These are phyloP conservation scores for Isichthys henryi DNA, from an alignment of 2,113 vertebrate species.

Conservation along the genomic window DNA sequence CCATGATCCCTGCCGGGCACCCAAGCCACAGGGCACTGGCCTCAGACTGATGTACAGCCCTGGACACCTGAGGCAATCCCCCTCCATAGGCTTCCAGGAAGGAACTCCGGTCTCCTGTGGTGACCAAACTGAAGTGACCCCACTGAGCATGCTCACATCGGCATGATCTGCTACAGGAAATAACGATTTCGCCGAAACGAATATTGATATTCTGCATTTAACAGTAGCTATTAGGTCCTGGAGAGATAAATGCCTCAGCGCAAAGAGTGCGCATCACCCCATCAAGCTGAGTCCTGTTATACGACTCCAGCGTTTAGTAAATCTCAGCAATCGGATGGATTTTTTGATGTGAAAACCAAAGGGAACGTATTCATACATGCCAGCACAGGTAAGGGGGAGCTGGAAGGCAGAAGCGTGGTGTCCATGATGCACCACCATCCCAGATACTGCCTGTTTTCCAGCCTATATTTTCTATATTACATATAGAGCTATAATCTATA, in stretches of 20 bases:
- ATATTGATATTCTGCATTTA: constrained; percentile 33
- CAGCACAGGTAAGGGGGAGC: neutral
- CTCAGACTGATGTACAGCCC: neutral
- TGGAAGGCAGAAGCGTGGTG: neutral
- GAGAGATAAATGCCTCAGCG: neutral
- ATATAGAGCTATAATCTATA: neutral
- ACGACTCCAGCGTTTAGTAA: neutral
- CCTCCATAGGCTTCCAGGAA: neutral
- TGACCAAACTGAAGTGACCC: neutral
- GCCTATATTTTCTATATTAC: neutral
- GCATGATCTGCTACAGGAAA: constrained; percentile 50
- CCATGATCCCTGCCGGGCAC: neutral
- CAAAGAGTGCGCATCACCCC: neutral
- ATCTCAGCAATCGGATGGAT: neutral
- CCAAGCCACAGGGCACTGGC: neutral
- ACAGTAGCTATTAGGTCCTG: constrained; percentile 30
- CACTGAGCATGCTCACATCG: constrained; percentile 13
- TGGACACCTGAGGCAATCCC: neutral
- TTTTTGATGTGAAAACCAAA: neutral
- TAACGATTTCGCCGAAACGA: constrained; percentile 45
- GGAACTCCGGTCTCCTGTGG: neutral
- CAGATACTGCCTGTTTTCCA: neutral
- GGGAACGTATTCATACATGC: neutral
- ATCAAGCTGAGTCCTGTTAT: neutral
- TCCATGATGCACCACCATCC: neutral